Base-by-base conservation (phyloP, 2,797 vertebrate genomes). In the Rhynchotus rufescens region DNA sequence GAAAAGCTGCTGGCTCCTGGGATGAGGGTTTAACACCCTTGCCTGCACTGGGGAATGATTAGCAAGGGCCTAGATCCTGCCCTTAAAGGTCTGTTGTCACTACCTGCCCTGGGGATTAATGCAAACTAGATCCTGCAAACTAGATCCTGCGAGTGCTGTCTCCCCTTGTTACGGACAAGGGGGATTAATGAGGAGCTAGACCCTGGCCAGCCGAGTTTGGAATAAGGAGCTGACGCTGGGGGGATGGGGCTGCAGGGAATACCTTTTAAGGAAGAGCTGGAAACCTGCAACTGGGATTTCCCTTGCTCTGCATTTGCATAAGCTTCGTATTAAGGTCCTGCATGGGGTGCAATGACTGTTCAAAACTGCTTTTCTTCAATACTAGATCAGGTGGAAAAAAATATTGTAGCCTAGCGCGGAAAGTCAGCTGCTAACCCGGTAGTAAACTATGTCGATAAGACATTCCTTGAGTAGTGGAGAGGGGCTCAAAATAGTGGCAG, bases 61-160 rank as follows among this genome's bases (percentile, higher is more conserved):
- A 93, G 44, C 56, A 60, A 69, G 62, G 57, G 44, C 30, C 74
- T 86, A 34, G 80, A 38, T 60, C 67, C 89, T 87, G 77, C 94
- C 90, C 49, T 90, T 89, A 87, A 96, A 86, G 88, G 86, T 91
- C 36, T 88, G 30, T 95, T 93, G 88, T 94, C 22, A 14, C 78
- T 95, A 86, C 88, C 84, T 93, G 65, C 88, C 28, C 2, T 42
- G 88, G 91, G 95, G 91, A 96, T 90, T 93, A 89, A 89, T 47
- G 90, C 36, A 36, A 36, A 36, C 36, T 36, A 36, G 36, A 36
- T 36, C 36, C 36, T 36, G 36, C 93, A 93, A 92, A 44, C 65
- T 80, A 80, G 73, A 90, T 85, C 66, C 28, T 66, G 32, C 83
- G 57, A 71, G 32, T 74, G 56, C 52, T 85, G 56, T 76, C 81